These are phyloP conservation scores for Pelodiscus sinensis DNA, from an alignment of 2,113 vertebrate genomes.

Conservation along the genomic window DNA sequence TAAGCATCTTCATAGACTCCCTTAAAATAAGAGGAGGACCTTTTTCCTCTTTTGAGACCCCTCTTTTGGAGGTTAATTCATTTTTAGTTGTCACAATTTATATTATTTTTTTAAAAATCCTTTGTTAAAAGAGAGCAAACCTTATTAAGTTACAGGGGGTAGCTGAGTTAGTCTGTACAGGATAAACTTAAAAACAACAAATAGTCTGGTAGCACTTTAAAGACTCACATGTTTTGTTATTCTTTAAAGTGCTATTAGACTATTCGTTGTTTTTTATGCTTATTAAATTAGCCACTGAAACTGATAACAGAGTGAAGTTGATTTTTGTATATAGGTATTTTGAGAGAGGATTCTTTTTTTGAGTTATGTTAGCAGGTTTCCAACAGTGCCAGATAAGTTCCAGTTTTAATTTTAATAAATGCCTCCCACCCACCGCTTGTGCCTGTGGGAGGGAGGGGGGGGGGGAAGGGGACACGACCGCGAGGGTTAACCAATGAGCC, in stretches of 20 bases:
- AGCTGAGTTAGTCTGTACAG: too few relatives aligned
- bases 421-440: too few relatives aligned
- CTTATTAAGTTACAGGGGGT: too few relatives aligned
- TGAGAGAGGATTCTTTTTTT: not conserved
- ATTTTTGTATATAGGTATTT: not conserved
- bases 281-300: not conserved
- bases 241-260: too few relatives aligned
- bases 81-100: not conserved
- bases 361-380: not conserved
- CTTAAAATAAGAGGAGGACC: not conserved
- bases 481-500: too few relatives aligned
- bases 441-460: too few relatives aligned
- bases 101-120: not conserved
- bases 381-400: not conserved
- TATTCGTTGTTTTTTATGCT: too few relatives aligned
- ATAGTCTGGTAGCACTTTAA: too few relatives aligned
- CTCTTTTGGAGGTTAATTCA: not conserved
- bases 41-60: not conserved
- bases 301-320: not conserved
- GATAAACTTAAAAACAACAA: too few relatives aligned
- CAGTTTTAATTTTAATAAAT: not conserved
- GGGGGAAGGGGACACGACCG: too few relatives aligned
- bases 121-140: not conserved
- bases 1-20: not conserved
- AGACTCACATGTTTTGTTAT: too few relatives aligned